Evolutionary conservation across 2,113 vertebrate species (phyloP).

Genomic region (Dasyprocta punctata): DNA sequence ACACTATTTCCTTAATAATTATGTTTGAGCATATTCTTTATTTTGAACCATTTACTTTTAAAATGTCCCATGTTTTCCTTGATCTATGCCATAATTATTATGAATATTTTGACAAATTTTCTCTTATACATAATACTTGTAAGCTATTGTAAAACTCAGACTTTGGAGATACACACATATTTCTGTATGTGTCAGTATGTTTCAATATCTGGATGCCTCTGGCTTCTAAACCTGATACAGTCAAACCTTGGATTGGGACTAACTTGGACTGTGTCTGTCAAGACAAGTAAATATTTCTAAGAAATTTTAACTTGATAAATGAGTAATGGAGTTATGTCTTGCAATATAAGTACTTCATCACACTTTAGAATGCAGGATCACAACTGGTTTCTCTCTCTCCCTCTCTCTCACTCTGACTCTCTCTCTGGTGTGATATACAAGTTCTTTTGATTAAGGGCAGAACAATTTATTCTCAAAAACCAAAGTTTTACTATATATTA

Average conservation of each 20-base stretch:
- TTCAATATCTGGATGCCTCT: background rate
- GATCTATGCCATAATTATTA: background rate
- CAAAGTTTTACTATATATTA: background rate
- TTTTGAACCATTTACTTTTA: constrained; percentile 5
- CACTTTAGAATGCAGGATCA: background rate
- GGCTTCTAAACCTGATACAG: background rate
- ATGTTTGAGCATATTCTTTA: background rate
- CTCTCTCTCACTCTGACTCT: background rate
- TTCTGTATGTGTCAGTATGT: background rate
- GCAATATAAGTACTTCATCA: background rate
- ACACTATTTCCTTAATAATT: background rate
- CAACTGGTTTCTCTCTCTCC: background rate
- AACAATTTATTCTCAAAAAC: background rate
- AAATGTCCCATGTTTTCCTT: background rate
- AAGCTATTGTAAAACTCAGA: background rate
- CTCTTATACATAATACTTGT: background rate
- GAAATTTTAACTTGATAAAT: background rate
- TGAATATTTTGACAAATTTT: background rate
- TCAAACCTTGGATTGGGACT: background rate
- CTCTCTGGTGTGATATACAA: background rate
- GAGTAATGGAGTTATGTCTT: background rate
- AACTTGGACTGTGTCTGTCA: background rate
- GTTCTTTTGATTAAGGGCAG: background rate
- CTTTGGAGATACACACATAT: background rate
- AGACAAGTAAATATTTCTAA: background rate